Conservation (phyloP, 2,888 invertebrate species). For the Erebia palarica region DNA sequence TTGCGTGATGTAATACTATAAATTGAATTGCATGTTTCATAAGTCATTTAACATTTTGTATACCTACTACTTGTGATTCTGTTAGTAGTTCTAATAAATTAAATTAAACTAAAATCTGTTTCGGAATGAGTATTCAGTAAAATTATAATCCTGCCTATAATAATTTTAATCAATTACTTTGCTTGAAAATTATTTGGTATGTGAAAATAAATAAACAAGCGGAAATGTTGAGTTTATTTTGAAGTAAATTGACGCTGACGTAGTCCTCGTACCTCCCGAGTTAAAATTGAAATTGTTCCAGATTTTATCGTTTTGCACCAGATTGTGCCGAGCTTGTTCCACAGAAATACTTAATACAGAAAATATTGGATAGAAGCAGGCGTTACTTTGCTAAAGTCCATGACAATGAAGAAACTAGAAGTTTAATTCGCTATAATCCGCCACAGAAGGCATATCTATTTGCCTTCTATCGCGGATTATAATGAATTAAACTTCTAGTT, state of each 20-base stretch:
- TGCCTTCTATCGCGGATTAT: too few relatives aligned
- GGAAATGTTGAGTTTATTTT: slow-evolving; percentile 17
- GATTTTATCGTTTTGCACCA: slow-evolving; percentile 15
- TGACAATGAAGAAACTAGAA: too few relatives aligned
- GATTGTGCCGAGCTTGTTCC: slow-evolving; percentile 16
- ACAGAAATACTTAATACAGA: not conserved
- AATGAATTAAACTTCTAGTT: too few relatives aligned
- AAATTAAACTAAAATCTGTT: not conserved
- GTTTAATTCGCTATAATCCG: too few relatives aligned
- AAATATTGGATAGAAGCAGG: too few relatives aligned
- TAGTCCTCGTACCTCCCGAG: not conserved
- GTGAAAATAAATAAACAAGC: slow-evolving; percentile 2
- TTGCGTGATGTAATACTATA: too few relatives aligned
- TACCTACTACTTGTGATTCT: too few relatives aligned
- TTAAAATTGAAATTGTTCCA: slow-evolving; percentile 18
- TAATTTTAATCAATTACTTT: not conserved
- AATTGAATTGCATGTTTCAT: too few relatives aligned
- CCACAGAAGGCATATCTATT: too few relatives aligned
- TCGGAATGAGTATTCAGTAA: not conserved
- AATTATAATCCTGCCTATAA: not conserved
- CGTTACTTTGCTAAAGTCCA: too few relatives aligned
- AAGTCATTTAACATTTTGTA: too few relatives aligned
- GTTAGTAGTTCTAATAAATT: too few relatives aligned
- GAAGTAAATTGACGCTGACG: slow-evolving; percentile 19
- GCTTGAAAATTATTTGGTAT: not conserved